Conservation (phyloP, 2,797 vertebrate genomes). For the Aratinga solstitialis region DNA sequence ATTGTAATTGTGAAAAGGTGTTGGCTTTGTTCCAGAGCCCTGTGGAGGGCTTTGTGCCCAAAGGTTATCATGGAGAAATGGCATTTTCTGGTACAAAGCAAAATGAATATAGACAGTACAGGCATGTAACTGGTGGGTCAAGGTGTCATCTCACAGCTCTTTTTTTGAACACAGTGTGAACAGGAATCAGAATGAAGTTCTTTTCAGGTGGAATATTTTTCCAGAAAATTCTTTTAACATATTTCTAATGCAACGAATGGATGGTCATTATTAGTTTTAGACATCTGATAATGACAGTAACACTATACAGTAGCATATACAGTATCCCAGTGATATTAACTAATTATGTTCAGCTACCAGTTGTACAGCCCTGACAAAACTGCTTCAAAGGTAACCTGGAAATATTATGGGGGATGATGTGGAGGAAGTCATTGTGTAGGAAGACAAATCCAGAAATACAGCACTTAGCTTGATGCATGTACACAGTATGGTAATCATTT, state of each 20-base stretch:
- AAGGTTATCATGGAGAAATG: neutral
- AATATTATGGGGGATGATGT: neutral
- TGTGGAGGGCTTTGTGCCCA: neutral
- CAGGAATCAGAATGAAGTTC: neutral
- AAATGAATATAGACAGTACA: neutral
- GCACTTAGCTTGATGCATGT: slow-evolving; percentile 32
- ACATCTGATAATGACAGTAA: neutral
- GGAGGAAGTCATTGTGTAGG: neutral
- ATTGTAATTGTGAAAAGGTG: neutral
- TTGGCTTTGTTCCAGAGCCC: neutral
- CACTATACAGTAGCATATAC: neutral
- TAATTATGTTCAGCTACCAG: neutral
- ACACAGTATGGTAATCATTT: slow-evolving; percentile 1
- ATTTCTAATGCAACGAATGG: neutral
- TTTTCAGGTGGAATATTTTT: slow-evolving; percentile 16
- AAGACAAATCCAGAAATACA: neutral
- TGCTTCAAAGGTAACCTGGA: neutral
- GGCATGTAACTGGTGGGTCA: accelerated
- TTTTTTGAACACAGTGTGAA: neutral
- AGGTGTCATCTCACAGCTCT: neutral
- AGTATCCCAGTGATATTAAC: neutral
- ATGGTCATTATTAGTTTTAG: neutral
- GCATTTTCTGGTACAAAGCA: neutral
- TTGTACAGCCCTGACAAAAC: neutral
- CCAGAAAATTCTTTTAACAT: neutral